Base-by-base conservation (phyloP, 1,140 invertebrate genomes). In the Brachionus asplanchnoidis region DNA sequence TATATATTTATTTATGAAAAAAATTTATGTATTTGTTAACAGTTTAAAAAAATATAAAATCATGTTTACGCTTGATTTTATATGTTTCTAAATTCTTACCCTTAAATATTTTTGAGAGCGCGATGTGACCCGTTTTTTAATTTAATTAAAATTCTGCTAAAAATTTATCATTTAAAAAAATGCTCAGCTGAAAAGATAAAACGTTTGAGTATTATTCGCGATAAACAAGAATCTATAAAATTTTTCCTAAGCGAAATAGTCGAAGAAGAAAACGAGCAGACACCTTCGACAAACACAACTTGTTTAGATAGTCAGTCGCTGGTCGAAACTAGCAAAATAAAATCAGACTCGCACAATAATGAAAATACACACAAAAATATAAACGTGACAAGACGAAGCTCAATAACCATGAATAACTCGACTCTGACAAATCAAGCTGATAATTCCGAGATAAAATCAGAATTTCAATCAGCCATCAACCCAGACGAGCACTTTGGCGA, bases 161-260 rank as follows among this genome's bases (percentile, higher is more conserved):
- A 60, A 20, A 23, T 60, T 60, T 60, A 60, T 60, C 53, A 70
- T 70, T 70, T 70, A 36, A 40, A 40, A 68, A 42, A 82, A 65
- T 82, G 23, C 23, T 68, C 53, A 82, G 79, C 79, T 60, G 79
- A 82, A 68, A 82, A 82, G 53, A 82, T 65, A 82, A 82, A 82
- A 26, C 79, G 79, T 60, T 46, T 82, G 79, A 82, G 79, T 36
- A 60, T 65, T 42, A 82, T 82, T 26, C 28, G 65, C 40, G 79
- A 82, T 82, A 82, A 68, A 82, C 79, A 82, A 82, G 79, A 82
- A 14, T 40, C 79, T 44, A 82, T 82, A 2, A 82, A 82, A 68
- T 65, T 60, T 68, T 82, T 65, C 53, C 65, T 82, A 26, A 82
- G 65, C 32, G 65, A 82, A 65, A 82, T 82, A 82, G 79, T 65